Conservation (phyloP, 1,140 invertebrate species). For the Drosophila suzukii region DNA sequence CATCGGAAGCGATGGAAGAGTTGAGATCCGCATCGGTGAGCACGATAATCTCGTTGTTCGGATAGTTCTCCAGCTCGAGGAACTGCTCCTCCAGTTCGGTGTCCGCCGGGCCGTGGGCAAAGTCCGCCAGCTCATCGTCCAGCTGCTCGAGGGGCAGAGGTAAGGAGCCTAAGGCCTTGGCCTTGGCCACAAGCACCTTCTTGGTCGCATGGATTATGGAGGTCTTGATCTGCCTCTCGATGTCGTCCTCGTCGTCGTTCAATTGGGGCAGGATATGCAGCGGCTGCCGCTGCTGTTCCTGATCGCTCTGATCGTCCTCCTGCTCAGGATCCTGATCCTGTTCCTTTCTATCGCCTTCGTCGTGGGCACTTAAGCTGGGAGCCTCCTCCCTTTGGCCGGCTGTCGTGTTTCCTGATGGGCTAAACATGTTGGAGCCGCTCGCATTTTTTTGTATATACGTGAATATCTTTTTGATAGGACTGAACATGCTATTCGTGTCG, state of each 20-base stretch:
- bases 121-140: constrained; percentile 33
- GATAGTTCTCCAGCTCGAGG: constrained; percentile 58
- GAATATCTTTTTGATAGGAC: constrained; percentile 82
- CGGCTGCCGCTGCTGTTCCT: not conserved
- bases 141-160: constrained; percentile 13
- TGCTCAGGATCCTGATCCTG: not conserved
- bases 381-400: constrained; percentile 4
- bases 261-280: not conserved
- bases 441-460: constrained; percentile 84
- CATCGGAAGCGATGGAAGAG: constrained; percentile 68
- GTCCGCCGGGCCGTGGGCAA: constrained; percentile 37
- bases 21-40: constrained; percentile 68
- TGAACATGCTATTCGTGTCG: constrained; percentile 69
- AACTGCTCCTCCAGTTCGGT: constrained; percentile 61
- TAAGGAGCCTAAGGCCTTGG: constrained; percentile 48
- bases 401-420: constrained; percentile 34
- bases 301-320: constrained; percentile 9
- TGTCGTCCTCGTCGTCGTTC: constrained; percentile 63
- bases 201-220: constrained; percentile 76
- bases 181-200: constrained; percentile 62
- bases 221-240: constrained; percentile 76
- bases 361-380: constrained; percentile 18
- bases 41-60: constrained; percentile 76
- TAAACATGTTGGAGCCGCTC: constrained; percentile 74
- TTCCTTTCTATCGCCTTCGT: constrained; percentile 4